A percentile compares a stretch with the other conserved stretches of the same genome.
phyloP scores from a whole-genome alignment of 2,113 vertebrate genomes.

The Mesembrinibis cayennensis region DNA sequence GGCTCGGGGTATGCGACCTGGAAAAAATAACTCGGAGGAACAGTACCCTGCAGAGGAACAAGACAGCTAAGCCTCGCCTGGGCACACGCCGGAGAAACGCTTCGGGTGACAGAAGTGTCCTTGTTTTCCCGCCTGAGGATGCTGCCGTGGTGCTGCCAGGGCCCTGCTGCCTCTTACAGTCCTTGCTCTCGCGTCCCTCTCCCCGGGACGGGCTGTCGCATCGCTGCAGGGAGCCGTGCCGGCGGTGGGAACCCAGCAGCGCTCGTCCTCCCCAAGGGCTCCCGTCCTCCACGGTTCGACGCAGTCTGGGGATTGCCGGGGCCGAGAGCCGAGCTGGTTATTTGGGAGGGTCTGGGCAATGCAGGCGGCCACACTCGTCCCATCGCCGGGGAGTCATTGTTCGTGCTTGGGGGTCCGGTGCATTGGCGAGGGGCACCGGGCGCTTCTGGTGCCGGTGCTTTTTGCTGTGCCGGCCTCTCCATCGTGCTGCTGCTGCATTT shows the following conservation, averaged over 20 bases:
- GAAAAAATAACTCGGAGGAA: slow-evolving; percentile 27
- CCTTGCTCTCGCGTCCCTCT: neutral
- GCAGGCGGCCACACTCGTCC: neutral
- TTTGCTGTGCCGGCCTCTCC: neutral
- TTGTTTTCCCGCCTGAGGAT: slow-evolving; percentile 2
- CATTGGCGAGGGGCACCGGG: fast-evolving
- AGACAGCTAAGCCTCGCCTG: slow-evolving; percentile 60
- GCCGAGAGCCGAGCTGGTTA: neutral
- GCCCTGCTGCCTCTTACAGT: slow-evolving; percentile 12
- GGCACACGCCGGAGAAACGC: slow-evolving; percentile 9
- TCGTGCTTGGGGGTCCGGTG: neutral
- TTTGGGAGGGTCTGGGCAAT: fast-evolving
- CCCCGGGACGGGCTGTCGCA: neutral
- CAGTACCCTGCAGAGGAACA: slow-evolving; percentile 7
- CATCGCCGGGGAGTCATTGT: neutral
- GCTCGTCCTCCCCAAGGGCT: neutral
- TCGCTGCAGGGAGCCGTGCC: neutral
- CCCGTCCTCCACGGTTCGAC: neutral
- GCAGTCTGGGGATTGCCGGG: neutral
- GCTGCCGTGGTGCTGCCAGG: neutral
- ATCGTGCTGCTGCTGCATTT: neutral
- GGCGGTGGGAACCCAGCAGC: neutral
- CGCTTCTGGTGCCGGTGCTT: neutral
- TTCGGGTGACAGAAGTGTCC: slow-evolving; percentile 47
- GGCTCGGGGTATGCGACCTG: slow-evolving; percentile 34